These are phyloP conservation scores for Garra rufa DNA, from an alignment of 2,113 vertebrate genomes.

Conservation along the genomic window DNA sequence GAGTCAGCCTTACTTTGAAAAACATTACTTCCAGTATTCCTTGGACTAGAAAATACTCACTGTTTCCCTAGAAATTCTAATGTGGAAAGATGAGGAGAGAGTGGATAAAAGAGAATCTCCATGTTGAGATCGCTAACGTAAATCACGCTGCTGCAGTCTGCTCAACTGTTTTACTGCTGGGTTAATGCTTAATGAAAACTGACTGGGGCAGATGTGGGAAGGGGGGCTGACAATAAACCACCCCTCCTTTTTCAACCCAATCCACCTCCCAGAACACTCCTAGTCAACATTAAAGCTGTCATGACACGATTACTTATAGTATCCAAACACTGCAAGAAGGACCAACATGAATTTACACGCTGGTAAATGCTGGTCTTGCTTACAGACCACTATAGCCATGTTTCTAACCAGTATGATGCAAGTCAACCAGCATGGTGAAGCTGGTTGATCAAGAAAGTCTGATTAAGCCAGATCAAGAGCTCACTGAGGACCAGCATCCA, in stretches of 20 bases:
- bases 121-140: constrained; percentile 46
- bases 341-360: neutral
- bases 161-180: constrained; percentile 62
- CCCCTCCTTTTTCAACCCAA: constrained; percentile 2
- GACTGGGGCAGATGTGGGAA: constrained; percentile 45
- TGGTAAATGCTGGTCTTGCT: neutral
- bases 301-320: neutral
- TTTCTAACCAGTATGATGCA: neutral
- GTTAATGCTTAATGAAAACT: constrained; percentile 59
- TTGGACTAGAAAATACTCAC: constrained; percentile 19
- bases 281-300: neutral
- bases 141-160: constrained; percentile 54
- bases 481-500: neutral
- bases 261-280: neutral
- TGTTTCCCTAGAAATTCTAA: constrained; percentile 52
- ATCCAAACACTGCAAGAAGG: neutral
- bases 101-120: constrained; percentile 60
- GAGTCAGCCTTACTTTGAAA: constrained; percentile 11
- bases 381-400: neutral
- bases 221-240: constrained; percentile 35
- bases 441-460: neutral
- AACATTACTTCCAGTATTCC: neutral
- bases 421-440: neutral
- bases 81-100: constrained; percentile 13
- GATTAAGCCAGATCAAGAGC: neutral